Conservation (phyloP, 2,888 invertebrate species). For the Anorthoa munda region DNA sequence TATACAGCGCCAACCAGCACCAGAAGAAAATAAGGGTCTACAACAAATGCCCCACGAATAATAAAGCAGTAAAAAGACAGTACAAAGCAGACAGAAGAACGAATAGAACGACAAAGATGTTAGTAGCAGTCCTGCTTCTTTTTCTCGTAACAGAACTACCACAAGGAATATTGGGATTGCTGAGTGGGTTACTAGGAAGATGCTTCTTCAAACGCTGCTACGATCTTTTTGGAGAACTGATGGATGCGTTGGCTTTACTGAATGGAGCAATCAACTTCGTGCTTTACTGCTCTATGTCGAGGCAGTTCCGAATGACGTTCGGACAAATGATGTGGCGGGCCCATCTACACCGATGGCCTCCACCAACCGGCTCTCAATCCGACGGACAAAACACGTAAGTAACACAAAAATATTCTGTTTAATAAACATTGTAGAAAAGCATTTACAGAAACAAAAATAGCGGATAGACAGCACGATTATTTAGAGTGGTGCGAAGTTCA, state of each 20-base stretch:
- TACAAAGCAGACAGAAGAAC: constrained; percentile 86
- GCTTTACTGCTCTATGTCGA: constrained; percentile 98
- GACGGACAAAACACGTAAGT: constrained; percentile 92
- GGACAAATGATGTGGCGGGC: constrained; percentile 87
- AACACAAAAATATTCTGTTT: neutral
- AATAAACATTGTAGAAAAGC: constrained; percentile 60
- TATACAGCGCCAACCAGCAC: constrained; percentile 93
- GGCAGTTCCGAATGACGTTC: constrained; percentile 95
- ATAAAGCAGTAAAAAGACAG: constrained; percentile 83
- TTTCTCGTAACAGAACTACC: constrained; percentile 97
- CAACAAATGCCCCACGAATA: constrained; percentile 84
- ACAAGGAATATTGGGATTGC: constrained; percentile 92
- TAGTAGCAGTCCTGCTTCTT: constrained; percentile 96
- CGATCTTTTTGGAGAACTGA: constrained; percentile 95
- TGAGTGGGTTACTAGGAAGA: constrained; percentile 89
- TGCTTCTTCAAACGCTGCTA: constrained; percentile 96
- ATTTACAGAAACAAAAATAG: constrained; percentile 59
- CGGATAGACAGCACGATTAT: constrained; percentile 23
- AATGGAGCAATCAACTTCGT: constrained; percentile 98
- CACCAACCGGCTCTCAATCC: constrained; percentile 90
- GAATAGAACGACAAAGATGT: constrained; percentile 97
- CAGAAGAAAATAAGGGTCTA: constrained; percentile 91
- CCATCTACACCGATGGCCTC: constrained; percentile 85
- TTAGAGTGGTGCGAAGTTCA: constrained; percentile 15
- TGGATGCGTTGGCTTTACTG: constrained; percentile 97